phyloP scores from a whole-genome alignment of 2,888 invertebrate species.

The Habroteleia sp. region DNA sequence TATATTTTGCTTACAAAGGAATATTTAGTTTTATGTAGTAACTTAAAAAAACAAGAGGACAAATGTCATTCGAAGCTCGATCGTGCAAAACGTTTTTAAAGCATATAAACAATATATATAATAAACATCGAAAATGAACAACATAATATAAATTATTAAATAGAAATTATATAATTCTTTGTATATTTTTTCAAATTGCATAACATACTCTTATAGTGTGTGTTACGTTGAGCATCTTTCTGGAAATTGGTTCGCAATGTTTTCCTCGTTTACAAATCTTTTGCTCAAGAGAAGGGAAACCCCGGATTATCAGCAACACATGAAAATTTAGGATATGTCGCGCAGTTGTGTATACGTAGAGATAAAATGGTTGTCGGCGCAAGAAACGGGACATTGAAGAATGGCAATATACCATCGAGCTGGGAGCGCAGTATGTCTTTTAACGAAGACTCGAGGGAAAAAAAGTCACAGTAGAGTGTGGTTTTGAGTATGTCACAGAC shows the following conservation, averaged over 20 bases:
- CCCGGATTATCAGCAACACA: slow-evolving; percentile 55
- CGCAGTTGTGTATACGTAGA: slow-evolving; percentile 40
- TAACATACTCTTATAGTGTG: too few species aligned
- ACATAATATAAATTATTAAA: too few species aligned
- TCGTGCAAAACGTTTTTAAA: too few species aligned
- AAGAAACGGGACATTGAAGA: slow-evolving; percentile 64
- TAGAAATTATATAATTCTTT: too few species aligned
- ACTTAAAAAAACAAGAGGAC: too few species aligned
- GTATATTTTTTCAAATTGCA: too few species aligned
- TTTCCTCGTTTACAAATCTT: slow-evolving; percentile 50
- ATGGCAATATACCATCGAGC: slow-evolving; percentile 50
- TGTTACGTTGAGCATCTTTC: slow-evolving; percentile 3
- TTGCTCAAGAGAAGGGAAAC: slow-evolving; percentile 17
- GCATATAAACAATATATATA: too few species aligned
- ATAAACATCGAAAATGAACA: too few species aligned
- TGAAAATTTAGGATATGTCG: slow-evolving; percentile 27
- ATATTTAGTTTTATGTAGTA: too few species aligned
- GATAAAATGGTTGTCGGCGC: slow-evolving; percentile 57
- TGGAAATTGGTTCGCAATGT: slow-evolving; percentile 11
- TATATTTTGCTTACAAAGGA: too few species aligned
- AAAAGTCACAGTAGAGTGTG: slow-evolving; percentile 20
- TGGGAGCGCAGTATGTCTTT: slow-evolving; percentile 52
- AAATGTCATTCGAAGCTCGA: too few species aligned
- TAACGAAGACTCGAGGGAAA: slow-evolving; percentile 46
- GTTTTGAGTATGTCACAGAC: slow-evolving; percentile 44